A percentile compares a stretch with the other conserved stretches of the same genome.
These are phyloP conservation scores for Staurois parvus DNA, from an alignment of 2,797 vertebrate genomes.

Conservation along the genomic window DNA sequence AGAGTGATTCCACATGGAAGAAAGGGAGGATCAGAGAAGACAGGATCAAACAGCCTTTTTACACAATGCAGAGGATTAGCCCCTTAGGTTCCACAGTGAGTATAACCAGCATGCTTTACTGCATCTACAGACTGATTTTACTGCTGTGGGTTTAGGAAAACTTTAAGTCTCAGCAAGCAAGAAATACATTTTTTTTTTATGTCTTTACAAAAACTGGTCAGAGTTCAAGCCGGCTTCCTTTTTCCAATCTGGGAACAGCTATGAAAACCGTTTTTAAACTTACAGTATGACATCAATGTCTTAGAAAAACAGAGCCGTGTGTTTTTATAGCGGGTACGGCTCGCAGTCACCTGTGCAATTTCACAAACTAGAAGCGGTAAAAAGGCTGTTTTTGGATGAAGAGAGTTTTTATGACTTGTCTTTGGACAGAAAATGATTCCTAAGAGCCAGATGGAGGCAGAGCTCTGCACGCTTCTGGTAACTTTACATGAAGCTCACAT, in stretches of 20 bases:
- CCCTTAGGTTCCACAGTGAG: too few relatives aligned
- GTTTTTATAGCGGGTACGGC: neutral
- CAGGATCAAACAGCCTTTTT: too few relatives aligned
- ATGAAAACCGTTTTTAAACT: constrained; percentile 35
- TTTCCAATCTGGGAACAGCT: constrained; percentile 42
- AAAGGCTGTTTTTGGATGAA: constrained; percentile 6
- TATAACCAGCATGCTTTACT: too few relatives aligned
- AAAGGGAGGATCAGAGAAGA: too few relatives aligned
- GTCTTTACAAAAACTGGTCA: constrained; percentile 5
- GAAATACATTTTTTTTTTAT: constrained; percentile 37
- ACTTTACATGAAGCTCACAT: neutral
- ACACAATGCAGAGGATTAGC: too few relatives aligned
- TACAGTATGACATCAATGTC: constrained; percentile 44
- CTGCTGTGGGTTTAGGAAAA: too few relatives aligned
- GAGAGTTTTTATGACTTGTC: constrained; percentile 6
- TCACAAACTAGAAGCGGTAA: neutral
- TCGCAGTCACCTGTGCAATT: neutral
- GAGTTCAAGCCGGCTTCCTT: constrained; percentile 31
- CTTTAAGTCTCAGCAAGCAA: too few relatives aligned
- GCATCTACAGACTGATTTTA: too few relatives aligned
- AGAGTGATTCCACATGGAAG: too few relatives aligned
- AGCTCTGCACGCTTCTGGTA: constrained; percentile 8
- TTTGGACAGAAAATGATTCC: constrained; percentile 13
- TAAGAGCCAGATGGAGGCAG: constrained; percentile 19
- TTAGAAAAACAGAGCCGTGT: constrained; percentile 29